phyloP scores from a whole-genome alignment of 2,797 vertebrate genomes.

The Avahi laniger region DNA sequence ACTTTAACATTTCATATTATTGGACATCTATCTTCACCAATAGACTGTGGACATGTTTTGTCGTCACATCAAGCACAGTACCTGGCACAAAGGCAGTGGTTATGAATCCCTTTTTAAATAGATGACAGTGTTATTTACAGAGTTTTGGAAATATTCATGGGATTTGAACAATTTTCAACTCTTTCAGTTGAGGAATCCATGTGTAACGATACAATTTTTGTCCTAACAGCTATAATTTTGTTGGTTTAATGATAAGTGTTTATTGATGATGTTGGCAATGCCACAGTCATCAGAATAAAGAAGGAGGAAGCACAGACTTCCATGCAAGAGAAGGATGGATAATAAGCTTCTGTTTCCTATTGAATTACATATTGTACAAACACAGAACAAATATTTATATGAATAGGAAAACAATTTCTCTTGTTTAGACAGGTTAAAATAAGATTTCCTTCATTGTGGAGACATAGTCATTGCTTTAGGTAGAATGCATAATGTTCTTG shows the following conservation, averaged over 20 bases:
- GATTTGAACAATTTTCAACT: conserved; percentile 44
- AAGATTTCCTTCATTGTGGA: neutral
- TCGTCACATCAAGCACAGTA: neutral
- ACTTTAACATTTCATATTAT: neutral
- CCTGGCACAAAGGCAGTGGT: neutral
- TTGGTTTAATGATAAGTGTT: conserved; percentile 55
- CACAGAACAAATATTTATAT: conserved; percentile 62
- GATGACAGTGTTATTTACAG: neutral
- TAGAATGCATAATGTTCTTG: neutral
- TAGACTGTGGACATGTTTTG: neutral
- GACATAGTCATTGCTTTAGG: conserved; percentile 11
- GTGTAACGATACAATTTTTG: conserved; percentile 28
- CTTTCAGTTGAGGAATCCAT: conserved; percentile 20
- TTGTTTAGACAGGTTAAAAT: neutral
- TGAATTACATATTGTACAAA: conserved; percentile 50
- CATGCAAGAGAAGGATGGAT: conserved; percentile 12
- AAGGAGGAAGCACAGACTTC: neutral
- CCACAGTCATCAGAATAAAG: conserved; percentile 34
- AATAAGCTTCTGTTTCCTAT: conserved; percentile 39
- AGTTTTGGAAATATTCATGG: conserved; percentile 13
- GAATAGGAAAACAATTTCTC: conserved; percentile 34
- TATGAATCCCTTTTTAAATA: conserved; percentile 16
- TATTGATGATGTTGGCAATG: conserved; percentile 44
- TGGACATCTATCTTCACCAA: neutral
- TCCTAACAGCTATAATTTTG: conserved; percentile 11